Conservation (phyloP, 2,888 invertebrate genomes). For the Helleia helle region DNA sequence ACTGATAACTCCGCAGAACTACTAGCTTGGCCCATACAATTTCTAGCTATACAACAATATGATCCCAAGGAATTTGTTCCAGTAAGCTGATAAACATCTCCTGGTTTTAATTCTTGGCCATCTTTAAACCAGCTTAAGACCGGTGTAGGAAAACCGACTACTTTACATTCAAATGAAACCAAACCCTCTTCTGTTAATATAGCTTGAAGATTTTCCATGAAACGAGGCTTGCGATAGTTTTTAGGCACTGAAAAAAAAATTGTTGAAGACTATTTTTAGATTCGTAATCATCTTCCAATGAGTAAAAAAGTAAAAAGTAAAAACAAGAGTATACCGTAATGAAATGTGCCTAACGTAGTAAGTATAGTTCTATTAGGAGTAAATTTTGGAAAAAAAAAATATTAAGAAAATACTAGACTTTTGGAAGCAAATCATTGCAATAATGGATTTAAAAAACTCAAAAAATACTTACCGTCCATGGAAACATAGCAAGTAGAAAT, state of each 20-base stretch:
- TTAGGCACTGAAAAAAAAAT: constrained; percentile 82
- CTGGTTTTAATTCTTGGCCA: constrained; percentile 91
- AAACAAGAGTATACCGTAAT: no score
- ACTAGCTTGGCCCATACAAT: constrained; percentile 92
- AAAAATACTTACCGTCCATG: constrained; percentile 82
- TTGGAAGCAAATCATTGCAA: no score
- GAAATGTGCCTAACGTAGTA: no score
- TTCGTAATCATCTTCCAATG: no score
- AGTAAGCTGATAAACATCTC: constrained; percentile 92
- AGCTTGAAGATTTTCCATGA: constrained; percentile 92
- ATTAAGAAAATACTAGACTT: no score
- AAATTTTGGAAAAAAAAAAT: no score
- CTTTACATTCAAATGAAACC: constrained; percentile 94
- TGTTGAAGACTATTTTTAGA: background rate
- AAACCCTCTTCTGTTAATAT: constrained; percentile 92
- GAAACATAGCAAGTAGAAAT: constrained; percentile 82
- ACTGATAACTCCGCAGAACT: constrained; percentile 91
- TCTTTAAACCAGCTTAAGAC: constrained; percentile 93
- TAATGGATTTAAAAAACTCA: background rate
- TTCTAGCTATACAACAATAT: constrained; percentile 90
- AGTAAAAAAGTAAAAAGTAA: no score
- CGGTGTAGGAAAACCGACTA: constrained; percentile 93
- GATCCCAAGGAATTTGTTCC: constrained; percentile 92
- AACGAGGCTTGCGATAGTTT: constrained; percentile 90
- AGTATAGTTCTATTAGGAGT: no score